These are phyloP conservation scores for Anthrax anthrax DNA, from an alignment of 2,888 invertebrate genomes.

Conservation along the genomic window DNA sequence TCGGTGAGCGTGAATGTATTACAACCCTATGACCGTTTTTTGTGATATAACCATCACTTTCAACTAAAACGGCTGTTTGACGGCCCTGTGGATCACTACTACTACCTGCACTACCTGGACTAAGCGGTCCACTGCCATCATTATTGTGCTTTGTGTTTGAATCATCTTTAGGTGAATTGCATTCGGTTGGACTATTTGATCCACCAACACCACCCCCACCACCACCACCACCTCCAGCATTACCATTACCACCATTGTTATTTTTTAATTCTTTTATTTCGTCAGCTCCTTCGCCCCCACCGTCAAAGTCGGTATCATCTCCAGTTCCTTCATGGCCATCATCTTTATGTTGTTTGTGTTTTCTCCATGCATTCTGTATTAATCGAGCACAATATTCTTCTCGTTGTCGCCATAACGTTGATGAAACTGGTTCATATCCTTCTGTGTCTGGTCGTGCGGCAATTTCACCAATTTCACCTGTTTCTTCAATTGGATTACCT, in stretches of 20 bases:
- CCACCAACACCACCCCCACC: slow-evolving; percentile 19
- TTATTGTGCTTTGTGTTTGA: slow-evolving; percentile 1
- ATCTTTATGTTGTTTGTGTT: slow-evolving; percentile 58
- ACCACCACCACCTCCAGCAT: slow-evolving; percentile 36
- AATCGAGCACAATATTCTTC: slow-evolving; percentile 93
- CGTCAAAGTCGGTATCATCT: slow-evolving; percentile 37
- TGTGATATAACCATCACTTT: slow-evolving; percentile 67
- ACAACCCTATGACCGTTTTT: slow-evolving; percentile 84
- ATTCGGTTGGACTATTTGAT: slow-evolving; percentile 6
- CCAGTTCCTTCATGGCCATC: slow-evolving; percentile 40
- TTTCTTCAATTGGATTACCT: slow-evolving; percentile 87
- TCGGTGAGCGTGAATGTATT: slow-evolving; percentile 75
- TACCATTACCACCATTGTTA: slow-evolving; percentile 30
- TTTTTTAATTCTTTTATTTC: slow-evolving; percentile 14
- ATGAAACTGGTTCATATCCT: slow-evolving; percentile 88
- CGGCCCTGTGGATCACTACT: slow-evolving; percentile 32
- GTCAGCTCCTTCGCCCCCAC: slow-evolving; percentile 38
- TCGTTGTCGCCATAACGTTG: slow-evolving; percentile 88
- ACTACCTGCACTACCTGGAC: slow-evolving; percentile 21
- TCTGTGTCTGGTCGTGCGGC: slow-evolving; percentile 70
- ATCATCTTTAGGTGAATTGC: slow-evolving; percentile 12
- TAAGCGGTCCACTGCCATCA: slow-evolving; percentile 19
- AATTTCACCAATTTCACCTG: slow-evolving; percentile 74
- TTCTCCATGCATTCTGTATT: slow-evolving; percentile 90
- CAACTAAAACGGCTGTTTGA: slow-evolving; percentile 74